Evolutionary conservation across 1,140 invertebrate genomes (phyloP), one percentile per base, ranked within the genome.

Genomic region (Archivesica marissinica): DNA sequence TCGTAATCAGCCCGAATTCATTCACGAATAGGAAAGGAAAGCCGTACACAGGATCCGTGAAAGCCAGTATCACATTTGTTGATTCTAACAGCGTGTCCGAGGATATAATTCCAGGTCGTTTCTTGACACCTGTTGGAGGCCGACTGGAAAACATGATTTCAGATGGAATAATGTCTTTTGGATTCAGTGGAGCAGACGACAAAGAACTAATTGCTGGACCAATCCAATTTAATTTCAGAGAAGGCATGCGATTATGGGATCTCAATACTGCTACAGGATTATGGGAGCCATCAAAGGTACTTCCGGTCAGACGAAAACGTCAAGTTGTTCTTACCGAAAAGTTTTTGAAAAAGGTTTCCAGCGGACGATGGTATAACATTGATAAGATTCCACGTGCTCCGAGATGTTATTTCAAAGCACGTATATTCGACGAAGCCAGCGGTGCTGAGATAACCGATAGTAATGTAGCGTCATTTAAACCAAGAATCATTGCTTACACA

Each of bases 341-440:
- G 25, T 33, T 50, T 28, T 25, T 80, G 25, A 54, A 25, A 20
- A 33, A 70, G 9, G 47, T 80, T 30, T 41, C 30, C 3, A 50
- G 25, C 54, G 44, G 44, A 38, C 47, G 20, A 25, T 80, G 59
- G 78, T 41, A 50, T 15, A 80, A 80, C 33, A 80, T 80, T 33
- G 78, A 80, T 56, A 54, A 33, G 30, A 80, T 80, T 33, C 44
- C 41, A 17, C 28, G 38, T 7, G 78, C 30, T 20, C 64, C 78
- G 15, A 33, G 39, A 13, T 80, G 64, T 25, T 80, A 80, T 47
- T 70, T 80, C 17, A 80, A 80, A 80, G 78, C 41, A 20, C 23
- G 78, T n/a, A 56, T 80, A 6, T 68, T 80, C 25, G 30, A 80
- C 20, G 28, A 68, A 68, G 35, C 35, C 15, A 68, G 33, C 28